Percentiles rank a stretch among this genome's conserved stretches.
Conservation (phyloP, 2,797 vertebrate species). For the Sardinella longiceps region DNA sequence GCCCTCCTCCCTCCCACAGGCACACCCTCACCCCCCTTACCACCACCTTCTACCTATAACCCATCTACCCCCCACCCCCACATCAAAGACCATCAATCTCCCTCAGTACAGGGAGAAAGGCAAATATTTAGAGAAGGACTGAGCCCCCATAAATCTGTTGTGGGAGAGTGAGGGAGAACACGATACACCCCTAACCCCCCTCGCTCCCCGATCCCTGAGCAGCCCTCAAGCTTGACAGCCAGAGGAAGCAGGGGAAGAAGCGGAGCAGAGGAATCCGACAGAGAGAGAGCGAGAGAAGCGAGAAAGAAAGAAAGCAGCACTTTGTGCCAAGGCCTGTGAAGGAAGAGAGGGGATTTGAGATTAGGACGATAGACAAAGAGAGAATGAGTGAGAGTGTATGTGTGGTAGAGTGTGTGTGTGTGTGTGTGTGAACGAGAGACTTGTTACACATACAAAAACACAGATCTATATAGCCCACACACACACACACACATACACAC, state of each 20-base stretch:
- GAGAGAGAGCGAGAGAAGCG: conserved; percentile 49
- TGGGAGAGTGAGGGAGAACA: conserved; percentile 69
- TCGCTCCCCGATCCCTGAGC: conserved; percentile 64
- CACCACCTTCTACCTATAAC: conserved; percentile 24
- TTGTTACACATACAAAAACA: conserved; percentile 39
- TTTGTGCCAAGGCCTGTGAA: conserved; percentile 26
- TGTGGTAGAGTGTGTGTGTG: conserved; percentile 13
- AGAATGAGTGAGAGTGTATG: conserved; percentile 7
- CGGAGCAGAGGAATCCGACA: conserved; percentile 62
- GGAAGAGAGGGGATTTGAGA: conserved; percentile 33
- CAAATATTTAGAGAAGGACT: conserved; percentile 85
- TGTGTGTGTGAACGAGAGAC: not conserved
- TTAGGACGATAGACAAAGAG: not conserved
- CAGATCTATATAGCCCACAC: conserved; percentile 48
- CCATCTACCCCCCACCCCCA: conserved; percentile 48
- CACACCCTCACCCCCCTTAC: conserved; percentile 3
- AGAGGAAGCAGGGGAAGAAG: conserved; percentile 67
- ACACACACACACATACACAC: conserved; percentile 41
- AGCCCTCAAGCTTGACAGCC: conserved; percentile 69
- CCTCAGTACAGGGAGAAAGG: conserved; percentile 78
- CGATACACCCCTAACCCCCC: conserved; percentile 66
- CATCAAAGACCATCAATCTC: conserved; percentile 84
- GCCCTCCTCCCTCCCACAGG: conserved; percentile 49
- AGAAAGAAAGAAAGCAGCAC: conserved; percentile 28
- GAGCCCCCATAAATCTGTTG: conserved; percentile 82